Evolutionary conservation across 2,888 invertebrate genomes (phyloP), one percentile per base, ranked within the genome.

Genomic region (Belgica antarctica): DNA sequence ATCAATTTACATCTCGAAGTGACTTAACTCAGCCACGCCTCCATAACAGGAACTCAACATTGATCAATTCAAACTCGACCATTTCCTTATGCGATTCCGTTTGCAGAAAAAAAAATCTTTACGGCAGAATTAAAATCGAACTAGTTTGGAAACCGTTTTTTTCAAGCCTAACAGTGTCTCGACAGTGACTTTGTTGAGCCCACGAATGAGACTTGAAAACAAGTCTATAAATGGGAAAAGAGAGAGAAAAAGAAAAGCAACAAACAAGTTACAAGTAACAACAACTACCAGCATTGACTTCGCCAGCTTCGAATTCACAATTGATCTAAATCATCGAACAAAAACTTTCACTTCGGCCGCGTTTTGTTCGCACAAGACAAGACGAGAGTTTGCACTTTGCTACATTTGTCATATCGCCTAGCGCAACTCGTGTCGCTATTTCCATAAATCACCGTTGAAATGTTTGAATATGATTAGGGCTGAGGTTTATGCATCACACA

Each of bases 251-350:
- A 22, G 22, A 52, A 17, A 52, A 52, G 52, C 52, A 52, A 52
- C 52, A 52, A 22, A 52, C 52, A 52, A 19, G 12, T 52, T 22
- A 52, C 52, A 52, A 19, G 12, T 52, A 52, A 52, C 52, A 52
- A 22, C 52, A 52, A 52, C 52, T 52, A 52, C 52, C 52, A 52
- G 52, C 52, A 52, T 52, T 52, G 52, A 52, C 52, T 52, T 41
- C 15, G 41, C 41, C 41, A 41, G 41, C 41, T 41, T 17, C 52
- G 22, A 52, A 52, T n/a, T n/a, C 22, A 52, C 5, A 52, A 52
- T 52, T 52, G 52, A 52, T 52, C 52, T 52, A 52, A 52, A 22
- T 52, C 22, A 22, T 52, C 12, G 52, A 52, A 17, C 52, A 52
- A 52, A 52, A 52, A 52, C 52, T 52, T 52, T 52, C 52, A 52